These are phyloP conservation scores for Prosapia bicincta DNA, from an alignment of 2,888 invertebrate species.

Conservation along the genomic window DNA sequence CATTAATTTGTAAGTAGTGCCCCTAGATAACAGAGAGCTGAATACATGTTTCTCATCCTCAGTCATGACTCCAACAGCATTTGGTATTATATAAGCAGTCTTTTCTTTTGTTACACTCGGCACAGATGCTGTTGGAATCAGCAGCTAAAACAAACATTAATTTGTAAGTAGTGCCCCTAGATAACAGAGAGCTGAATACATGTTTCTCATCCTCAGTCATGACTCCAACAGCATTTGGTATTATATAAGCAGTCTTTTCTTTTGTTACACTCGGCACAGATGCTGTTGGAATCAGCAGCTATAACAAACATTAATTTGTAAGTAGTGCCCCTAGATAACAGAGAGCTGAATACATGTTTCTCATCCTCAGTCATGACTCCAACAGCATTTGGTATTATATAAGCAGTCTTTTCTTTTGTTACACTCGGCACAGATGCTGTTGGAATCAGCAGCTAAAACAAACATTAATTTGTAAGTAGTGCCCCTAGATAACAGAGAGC, in stretches of 20 bases:
- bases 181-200: conserved; percentile 86
- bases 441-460: conserved; percentile 77
- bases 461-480: conserved; percentile 69
- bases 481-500: conserved; percentile 84
- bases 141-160: conserved; percentile 61
- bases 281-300: conserved; percentile 84
- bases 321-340: conserved; percentile 84
- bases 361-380: conserved; percentile 82
- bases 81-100: conserved; percentile 91
- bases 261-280: conserved; percentile 85
- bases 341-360: conserved; percentile 82
- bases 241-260: conserved; percentile 90
- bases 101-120: conserved; percentile 88
- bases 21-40: conserved; percentile 84
- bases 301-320: conserved; percentile 60
- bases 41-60: conserved; percentile 80
- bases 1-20: conserved; percentile 85
- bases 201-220: conserved; percentile 77
- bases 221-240: conserved; percentile 91
- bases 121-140: conserved; percentile 84
- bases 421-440: conserved; percentile 80
- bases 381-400: conserved; percentile 92
- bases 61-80: conserved; percentile 88
- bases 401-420: conserved; percentile 89
- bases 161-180: conserved; percentile 82